Conservation (phyloP, 2,797 vertebrate species). For the Danio jaintianensis region DNA sequence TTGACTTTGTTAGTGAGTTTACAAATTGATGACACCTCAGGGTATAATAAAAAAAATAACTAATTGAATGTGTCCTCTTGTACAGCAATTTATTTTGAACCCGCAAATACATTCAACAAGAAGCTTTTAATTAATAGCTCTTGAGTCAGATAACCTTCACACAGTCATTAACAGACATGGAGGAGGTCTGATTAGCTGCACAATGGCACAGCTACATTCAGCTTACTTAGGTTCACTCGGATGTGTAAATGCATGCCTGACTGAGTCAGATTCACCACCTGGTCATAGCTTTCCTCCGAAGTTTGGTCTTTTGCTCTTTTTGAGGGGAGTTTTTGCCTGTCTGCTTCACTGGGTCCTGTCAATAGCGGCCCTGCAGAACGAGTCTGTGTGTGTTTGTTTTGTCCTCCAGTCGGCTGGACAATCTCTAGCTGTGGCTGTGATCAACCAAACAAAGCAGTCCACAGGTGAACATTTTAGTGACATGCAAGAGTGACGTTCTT, state of each 20-base stretch:
- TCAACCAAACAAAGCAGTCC: conserved; percentile 1
- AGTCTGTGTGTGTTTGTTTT: conserved; percentile 77
- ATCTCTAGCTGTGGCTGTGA: conserved; percentile 46
- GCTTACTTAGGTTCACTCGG: conserved; percentile 39
- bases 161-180: conserved; percentile 58
- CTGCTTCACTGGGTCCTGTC: conserved; percentile 77
- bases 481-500: background rate
- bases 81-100: conserved; percentile 77
- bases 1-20: conserved; percentile 76
- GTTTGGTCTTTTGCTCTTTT: conserved; percentile 1
- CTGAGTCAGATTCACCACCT: conserved; percentile 10
- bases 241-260: conserved; percentile 32
- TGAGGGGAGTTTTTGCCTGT: conserved; percentile 69
- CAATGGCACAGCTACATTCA: conserved; percentile 43
- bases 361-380: conserved; percentile 64
- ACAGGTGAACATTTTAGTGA: conserved; percentile 43
- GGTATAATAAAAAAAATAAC: conserved; percentile 80
- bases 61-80: conserved; percentile 78
- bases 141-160: conserved; percentile 72
- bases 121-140: conserved; percentile 71
- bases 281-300: background rate
- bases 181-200: conserved; percentile 52
- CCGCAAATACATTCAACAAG: conserved; percentile 62
- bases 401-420: conserved; percentile 61
- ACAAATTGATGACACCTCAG: conserved; percentile 76